Conservation (phyloP, 2,797 vertebrate genomes). For the Danio albolineatus region DNA sequence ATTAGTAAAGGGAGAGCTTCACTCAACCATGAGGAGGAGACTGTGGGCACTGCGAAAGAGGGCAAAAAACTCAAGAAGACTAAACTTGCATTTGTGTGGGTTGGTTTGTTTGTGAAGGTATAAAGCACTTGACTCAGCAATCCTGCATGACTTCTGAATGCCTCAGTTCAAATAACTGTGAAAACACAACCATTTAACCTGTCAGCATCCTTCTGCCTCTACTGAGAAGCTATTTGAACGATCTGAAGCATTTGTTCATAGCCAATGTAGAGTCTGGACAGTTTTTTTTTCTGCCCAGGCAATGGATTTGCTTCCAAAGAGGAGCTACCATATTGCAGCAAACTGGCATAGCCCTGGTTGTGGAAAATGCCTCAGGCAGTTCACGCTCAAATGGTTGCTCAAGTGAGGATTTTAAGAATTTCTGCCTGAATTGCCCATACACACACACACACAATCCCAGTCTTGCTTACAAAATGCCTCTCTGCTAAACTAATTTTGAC, state of each 20-base stretch:
- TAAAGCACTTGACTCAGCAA: constrained; percentile 47
- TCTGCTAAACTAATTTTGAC: not conserved
- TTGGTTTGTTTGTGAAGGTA: constrained; percentile 28
- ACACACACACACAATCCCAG: not conserved
- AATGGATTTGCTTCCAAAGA: constrained; percentile 22
- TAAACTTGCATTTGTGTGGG: constrained; percentile 1
- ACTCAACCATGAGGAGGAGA: not conserved
- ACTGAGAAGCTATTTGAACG: constrained; percentile 12
- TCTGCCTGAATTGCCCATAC: constrained; percentile 13
- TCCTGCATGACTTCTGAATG: constrained; percentile 21
- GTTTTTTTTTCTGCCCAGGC: constrained; percentile 32
- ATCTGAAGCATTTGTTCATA: constrained; percentile 20
- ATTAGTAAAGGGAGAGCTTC: constrained; percentile 24
- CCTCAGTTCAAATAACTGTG: constrained; percentile 30
- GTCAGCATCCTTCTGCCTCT: constrained; percentile 4
- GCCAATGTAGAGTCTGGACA: constrained; percentile 36
- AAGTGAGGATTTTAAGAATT: constrained; percentile 11
- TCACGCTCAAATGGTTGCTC: constrained; percentile 17
- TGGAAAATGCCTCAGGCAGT: constrained; percentile 24
- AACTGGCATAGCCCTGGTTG: constrained; percentile 42
- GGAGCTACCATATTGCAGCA: constrained; percentile 20
- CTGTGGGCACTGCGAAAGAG: not conserved
- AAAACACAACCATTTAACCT: constrained; percentile 30
- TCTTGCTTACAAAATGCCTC: not conserved
- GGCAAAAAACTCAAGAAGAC: not conserved